Conservation (phyloP, 2,888 invertebrate genomes). For the Parnassius glacialis region DNA sequence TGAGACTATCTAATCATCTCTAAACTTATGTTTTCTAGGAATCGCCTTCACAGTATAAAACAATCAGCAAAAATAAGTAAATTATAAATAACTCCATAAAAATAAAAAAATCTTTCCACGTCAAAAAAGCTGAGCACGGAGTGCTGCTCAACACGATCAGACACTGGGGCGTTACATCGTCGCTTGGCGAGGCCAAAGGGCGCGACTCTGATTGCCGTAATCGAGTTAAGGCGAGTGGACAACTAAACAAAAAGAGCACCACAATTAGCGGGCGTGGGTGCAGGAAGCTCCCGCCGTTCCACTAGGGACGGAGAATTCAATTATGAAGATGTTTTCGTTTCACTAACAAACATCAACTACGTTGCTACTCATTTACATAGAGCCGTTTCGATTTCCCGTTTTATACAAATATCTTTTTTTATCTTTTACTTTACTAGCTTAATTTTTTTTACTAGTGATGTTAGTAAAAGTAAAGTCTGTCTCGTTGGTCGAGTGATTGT, state of each 20-base stretch:
- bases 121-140: conserved; percentile 19
- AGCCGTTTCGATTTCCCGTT: conserved; percentile 3
- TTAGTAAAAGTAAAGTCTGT: no score
- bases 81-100: no score
- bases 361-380: conserved; percentile 30
- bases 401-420: background rate
- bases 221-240: conserved; percentile 69
- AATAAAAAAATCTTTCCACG: no score
- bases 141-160: conserved; percentile 38
- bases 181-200: conserved; percentile 57
- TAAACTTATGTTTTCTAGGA: no score
- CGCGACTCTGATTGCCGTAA: conserved; percentile 72
- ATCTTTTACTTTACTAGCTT: background rate
- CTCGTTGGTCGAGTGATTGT: no score
- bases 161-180: conserved; percentile 52
- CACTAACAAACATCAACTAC: conserved; percentile 38
- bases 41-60: no score
- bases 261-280: conserved; percentile 73
- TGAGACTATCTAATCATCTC: no score
- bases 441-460: background rate
- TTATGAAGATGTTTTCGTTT: conserved; percentile 40
- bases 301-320: conserved; percentile 51
- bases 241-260: conserved; percentile 74
- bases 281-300: conserved; percentile 55
- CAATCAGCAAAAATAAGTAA: no score